Conservation (phyloP, 2,888 invertebrate species). For the Lapara coniferarum region DNA sequence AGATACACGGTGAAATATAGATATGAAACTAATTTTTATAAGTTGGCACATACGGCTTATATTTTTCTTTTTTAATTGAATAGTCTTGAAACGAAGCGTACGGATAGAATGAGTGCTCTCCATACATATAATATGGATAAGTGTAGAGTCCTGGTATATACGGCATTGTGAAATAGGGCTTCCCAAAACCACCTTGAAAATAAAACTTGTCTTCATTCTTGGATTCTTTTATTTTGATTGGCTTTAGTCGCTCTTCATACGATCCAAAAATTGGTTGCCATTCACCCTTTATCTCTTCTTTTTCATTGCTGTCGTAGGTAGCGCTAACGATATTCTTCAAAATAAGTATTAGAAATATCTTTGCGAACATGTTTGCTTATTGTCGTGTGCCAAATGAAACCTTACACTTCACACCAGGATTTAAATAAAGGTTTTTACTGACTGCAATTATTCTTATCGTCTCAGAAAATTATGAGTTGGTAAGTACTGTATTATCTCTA, state of each 20-base stretch:
- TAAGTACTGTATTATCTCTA: slow-evolving; percentile 35
- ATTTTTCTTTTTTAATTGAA: slow-evolving; percentile 52
- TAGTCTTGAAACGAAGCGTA: slow-evolving; percentile 37
- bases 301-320: slow-evolving; percentile 32
- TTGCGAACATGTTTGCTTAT: slow-evolving; percentile 34
- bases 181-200: slow-evolving; percentile 38
- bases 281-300: slow-evolving; percentile 36
- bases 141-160: slow-evolving; percentile 51
- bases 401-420: neutral
- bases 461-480: slow-evolving; percentile 32
- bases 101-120: slow-evolving; percentile 41
- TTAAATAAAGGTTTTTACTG: slow-evolving; percentile 14
- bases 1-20: neutral
- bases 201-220: slow-evolving; percentile 54
- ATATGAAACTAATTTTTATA: slow-evolving; percentile 36
- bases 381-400: neutral
- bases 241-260: slow-evolving; percentile 50
- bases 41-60: slow-evolving; percentile 42
- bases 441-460: slow-evolving; percentile 50
- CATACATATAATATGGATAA: slow-evolving; percentile 52
- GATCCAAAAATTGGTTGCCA: slow-evolving; percentile 50
- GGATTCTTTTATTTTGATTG: slow-evolving; percentile 47
- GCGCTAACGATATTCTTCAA: slow-evolving; percentile 27
- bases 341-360: slow-evolving; percentile 33
- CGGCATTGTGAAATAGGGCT: slow-evolving; percentile 45